These are phyloP conservation scores for Adoxophyes honmai DNA, from an alignment of 1,140 invertebrate species.

Conservation along the genomic window DNA sequence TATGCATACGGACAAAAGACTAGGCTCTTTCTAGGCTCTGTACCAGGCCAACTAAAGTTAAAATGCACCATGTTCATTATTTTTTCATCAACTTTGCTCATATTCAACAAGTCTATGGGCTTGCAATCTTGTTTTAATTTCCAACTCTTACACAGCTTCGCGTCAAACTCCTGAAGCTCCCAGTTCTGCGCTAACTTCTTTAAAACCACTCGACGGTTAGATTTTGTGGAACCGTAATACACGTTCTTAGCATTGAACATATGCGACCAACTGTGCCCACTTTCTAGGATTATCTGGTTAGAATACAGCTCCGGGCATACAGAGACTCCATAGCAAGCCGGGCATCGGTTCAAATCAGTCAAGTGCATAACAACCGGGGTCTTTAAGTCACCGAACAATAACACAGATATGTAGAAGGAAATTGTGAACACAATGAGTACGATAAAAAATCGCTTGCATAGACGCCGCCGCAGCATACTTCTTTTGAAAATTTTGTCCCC, in stretches of 20 bases:
- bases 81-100: conserved; percentile 48
- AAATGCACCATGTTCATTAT: conserved; percentile 48
- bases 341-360: conserved; percentile 55
- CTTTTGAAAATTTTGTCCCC: conserved; percentile 40
- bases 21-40: conserved; percentile 52
- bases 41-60: conserved; percentile 47
- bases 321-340: conserved; percentile 59
- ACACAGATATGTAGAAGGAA: conserved; percentile 49
- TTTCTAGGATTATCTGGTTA: conserved; percentile 48
- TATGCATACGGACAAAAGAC: conserved; percentile 59
- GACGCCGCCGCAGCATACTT: conserved; percentile 48
- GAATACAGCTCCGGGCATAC: conserved; percentile 65
- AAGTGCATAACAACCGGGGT: conserved; percentile 51
- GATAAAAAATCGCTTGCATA: conserved; percentile 46
- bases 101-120: conserved; percentile 46
- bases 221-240: conserved; percentile 59
- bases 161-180: conserved; percentile 56
- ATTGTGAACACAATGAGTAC: conserved; percentile 32
- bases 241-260: conserved; percentile 66
- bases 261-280: conserved; percentile 33
- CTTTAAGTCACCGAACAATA: conserved; percentile 56
- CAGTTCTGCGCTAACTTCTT: conserved; percentile 62
- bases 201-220: conserved; percentile 47
- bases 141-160: conserved; percentile 48
- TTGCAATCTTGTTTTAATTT: conserved; percentile 44